Conservation (phyloP, 2,113 vertebrate genomes). For the Lathamus discolor region DNA sequence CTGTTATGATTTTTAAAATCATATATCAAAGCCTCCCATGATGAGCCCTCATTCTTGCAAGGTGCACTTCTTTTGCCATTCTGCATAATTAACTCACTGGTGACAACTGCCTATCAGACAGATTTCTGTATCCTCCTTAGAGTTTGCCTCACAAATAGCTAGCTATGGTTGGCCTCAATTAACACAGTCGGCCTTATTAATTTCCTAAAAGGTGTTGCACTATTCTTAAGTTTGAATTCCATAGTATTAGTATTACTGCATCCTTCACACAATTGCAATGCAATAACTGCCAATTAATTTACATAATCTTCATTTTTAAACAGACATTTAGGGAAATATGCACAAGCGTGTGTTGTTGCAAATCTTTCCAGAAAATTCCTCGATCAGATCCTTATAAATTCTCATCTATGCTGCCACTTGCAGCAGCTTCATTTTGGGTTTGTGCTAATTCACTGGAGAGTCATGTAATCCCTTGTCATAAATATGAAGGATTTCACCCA, state of each 20-base stretch:
- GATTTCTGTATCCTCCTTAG: background rate
- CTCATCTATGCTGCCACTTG: background rate
- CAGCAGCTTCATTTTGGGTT: background rate
- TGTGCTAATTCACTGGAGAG: slow-evolving; percentile 10
- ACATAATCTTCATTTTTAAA: background rate
- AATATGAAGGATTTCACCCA: slow-evolving; percentile 24
- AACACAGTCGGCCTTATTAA: background rate
- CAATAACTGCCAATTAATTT: background rate
- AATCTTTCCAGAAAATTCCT: slow-evolving; percentile 4
- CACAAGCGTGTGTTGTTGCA: background rate
- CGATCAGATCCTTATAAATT: background rate
- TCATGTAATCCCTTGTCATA: slow-evolving; percentile 34
- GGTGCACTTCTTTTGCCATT: background rate
- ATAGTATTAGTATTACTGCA: too few relatives aligned
- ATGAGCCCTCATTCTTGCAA: background rate
- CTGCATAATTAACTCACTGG: background rate
- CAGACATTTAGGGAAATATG: background rate
- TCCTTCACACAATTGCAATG: background rate
- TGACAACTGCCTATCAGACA: background rate
- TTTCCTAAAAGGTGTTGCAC: background rate
- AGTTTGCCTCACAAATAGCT: background rate
- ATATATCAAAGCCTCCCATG: background rate
- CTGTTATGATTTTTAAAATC: background rate
- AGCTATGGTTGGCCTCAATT: background rate
- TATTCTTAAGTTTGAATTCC: background rate